Evolutionary conservation across 2,797 vertebrate species (phyloP).

Genomic region (Pempheris klunzingeri): DNA sequence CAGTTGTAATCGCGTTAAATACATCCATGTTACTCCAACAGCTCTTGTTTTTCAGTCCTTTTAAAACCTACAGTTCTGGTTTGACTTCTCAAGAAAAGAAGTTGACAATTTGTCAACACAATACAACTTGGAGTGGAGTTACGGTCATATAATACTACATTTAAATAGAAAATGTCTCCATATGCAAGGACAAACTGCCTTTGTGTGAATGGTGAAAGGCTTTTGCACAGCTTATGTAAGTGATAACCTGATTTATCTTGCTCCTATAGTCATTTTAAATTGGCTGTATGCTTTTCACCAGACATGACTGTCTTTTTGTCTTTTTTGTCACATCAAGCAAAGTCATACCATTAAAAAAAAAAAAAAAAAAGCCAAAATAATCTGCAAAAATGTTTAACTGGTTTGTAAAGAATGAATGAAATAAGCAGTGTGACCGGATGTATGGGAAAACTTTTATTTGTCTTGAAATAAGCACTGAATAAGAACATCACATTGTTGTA

Average conservation of each 20-base stretch:
- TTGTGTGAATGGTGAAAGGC: background rate
- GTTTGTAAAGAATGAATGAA: background rate
- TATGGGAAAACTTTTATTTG: conserved; percentile 22
- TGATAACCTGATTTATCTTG: no score
- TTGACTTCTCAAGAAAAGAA: background rate
- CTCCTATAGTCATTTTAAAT: no score
- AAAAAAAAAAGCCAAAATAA: no score
- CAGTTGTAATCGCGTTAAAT: background rate
- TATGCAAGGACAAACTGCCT: background rate
- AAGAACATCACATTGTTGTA: conserved; percentile 5
- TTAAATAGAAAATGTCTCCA: background rate
- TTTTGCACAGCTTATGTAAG: background rate
- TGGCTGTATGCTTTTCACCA: background rate
- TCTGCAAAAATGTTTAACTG: background rate
- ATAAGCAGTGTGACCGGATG: background rate
- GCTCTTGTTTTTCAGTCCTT: background rate
- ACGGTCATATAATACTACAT: background rate
- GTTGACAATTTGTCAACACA: background rate
- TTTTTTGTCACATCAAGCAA: background rate
- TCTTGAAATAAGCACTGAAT: background rate
- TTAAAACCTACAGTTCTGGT: conserved; percentile 19
- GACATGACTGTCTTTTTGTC: background rate
- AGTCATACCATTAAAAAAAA: background rate
- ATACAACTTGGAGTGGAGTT: background rate
- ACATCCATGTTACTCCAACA: background rate